Evolutionary conservation across 2,888 invertebrate species (phyloP).

Genomic region (Gonocerus acuteangulatus): DNA sequence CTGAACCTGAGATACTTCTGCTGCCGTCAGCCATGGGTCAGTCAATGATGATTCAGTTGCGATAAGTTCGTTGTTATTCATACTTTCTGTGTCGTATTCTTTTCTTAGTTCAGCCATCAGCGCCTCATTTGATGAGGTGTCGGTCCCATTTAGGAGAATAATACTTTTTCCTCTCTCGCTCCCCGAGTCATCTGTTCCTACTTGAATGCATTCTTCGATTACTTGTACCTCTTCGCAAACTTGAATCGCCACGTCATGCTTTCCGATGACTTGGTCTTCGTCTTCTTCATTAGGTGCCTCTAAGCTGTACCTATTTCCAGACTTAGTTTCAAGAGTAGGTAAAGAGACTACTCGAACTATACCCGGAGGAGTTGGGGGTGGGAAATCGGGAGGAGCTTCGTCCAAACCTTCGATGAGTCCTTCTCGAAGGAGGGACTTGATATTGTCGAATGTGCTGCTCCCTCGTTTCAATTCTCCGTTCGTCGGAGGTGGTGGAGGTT

Average conservation of each 20-base stretch:
- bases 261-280: constrained; percentile 28
- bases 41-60: constrained; percentile 28
- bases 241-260: constrained; percentile 33
- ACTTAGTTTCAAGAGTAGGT: constrained; percentile 43
- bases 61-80: constrained; percentile 31
- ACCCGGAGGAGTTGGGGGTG: constrained; percentile 51
- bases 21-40: constrained; percentile 38
- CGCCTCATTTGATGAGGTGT: constrained; percentile 36
- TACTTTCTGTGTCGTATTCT: constrained; percentile 30
- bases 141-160: constrained; percentile 33
- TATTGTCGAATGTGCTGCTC: constrained; percentile 69
- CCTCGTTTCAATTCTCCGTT: constrained; percentile 56
- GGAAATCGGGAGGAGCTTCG: constrained; percentile 51
- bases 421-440: constrained; percentile 64
- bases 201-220: constrained; percentile 14
- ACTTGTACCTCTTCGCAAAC: constrained; percentile 30
- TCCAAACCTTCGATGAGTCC: constrained; percentile 52
- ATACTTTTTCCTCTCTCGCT: constrained; percentile 31
- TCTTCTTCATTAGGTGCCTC: constrained; percentile 31
- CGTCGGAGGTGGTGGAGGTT: constrained; percentile 25
- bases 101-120: constrained; percentile 32
- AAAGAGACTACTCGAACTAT: constrained; percentile 62
- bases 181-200: constrained; percentile 29
- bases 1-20: constrained; percentile 37
- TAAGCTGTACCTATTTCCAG: constrained; percentile 24